Percentiles rank a stretch among this genome's conserved stretches.
phyloP scores from a whole-genome alignment of 2,888 invertebrate species.

The Neria commutata region DNA sequence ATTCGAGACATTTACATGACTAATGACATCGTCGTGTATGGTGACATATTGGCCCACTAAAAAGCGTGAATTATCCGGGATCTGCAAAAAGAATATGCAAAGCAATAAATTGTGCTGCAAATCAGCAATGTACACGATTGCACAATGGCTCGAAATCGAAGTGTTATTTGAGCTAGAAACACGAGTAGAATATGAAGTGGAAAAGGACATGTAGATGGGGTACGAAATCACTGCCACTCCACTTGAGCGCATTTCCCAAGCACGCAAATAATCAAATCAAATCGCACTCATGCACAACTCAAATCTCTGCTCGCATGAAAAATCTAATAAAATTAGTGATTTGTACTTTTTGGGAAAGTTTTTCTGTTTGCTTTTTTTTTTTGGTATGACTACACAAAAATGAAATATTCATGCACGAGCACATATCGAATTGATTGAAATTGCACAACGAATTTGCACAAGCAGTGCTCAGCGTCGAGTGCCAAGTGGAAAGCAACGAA shows the following conservation, averaged over 20 bases:
- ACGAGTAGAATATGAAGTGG: background rate
- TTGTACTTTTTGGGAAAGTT: too few species aligned
- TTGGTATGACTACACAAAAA: too few species aligned
- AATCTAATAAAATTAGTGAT: too few species aligned
- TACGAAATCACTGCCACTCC: background rate
- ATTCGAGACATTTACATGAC: slow-evolving; percentile 87
- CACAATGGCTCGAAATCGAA: background rate
- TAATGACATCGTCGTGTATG: slow-evolving; percentile 89
- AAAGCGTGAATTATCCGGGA: slow-evolving; percentile 70
- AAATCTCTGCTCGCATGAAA: too few species aligned
- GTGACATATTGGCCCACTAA: slow-evolving; percentile 91
- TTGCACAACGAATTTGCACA: slow-evolving; percentile 46
- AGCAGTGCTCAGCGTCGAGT: too few species aligned
- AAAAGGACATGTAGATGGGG: background rate
- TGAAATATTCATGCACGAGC: slow-evolving; percentile 16
- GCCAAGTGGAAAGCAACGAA: too few species aligned
- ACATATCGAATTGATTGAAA: slow-evolving; percentile 52
- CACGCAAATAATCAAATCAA: background rate
- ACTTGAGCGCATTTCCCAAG: slow-evolving; percentile 7
- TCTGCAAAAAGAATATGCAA: slow-evolving; percentile 40
- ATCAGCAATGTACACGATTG: background rate
- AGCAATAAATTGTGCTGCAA: background rate
- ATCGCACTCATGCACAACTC: too few species aligned
- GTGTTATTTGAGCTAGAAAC: background rate
- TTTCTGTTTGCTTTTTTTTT: too few species aligned